phyloP scores from a whole-genome alignment of 64 coral and sea anemone genomes.

The Dendronephthya gigantea region DNA sequence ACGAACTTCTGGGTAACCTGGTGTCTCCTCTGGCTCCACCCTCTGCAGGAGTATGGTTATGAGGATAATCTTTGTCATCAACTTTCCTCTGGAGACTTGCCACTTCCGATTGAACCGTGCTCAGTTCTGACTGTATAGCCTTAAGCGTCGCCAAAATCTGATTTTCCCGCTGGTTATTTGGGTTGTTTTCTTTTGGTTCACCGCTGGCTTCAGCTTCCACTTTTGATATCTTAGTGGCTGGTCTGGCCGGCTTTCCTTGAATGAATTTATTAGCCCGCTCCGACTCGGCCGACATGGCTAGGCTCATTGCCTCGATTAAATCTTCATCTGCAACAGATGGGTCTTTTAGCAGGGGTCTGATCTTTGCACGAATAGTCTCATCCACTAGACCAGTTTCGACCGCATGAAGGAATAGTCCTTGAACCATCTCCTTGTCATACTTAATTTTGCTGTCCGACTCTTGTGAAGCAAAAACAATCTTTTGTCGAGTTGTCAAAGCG shows the following conservation, averaged over 20 bases:
- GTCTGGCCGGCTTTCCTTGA: not conserved
- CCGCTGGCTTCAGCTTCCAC: not conserved
- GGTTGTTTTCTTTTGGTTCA: not conserved
- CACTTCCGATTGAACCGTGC: not conserved
- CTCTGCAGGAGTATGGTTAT: not conserved
- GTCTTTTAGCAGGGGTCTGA: conserved; percentile 19
- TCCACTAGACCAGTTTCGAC: conserved; percentile 43
- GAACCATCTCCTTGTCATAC: conserved; percentile 35
- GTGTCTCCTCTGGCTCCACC: not conserved
- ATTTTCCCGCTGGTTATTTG: not conserved
- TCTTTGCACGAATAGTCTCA: conserved; percentile 46
- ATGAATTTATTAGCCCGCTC: conserved; percentile 32
- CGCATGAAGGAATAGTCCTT: conserved; percentile 50
- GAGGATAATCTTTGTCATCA: not conserved
- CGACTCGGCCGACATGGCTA: conserved; percentile 38
- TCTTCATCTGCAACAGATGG: conserved; percentile 29
- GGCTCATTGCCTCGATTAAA: conserved; percentile 38
- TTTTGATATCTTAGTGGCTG: not conserved
- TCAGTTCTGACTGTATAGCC: not conserved
- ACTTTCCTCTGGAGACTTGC: not conserved
- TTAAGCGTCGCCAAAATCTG: not conserved
- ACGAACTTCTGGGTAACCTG: not conserved
- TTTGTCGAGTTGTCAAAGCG: conserved; percentile 38
- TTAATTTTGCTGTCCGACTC: conserved; percentile 37
- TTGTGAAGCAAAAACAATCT: conserved; percentile 51